Evolutionary conservation across 2,888 invertebrate genomes (phyloP).

Genomic region (Operophtera brumata): DNA sequence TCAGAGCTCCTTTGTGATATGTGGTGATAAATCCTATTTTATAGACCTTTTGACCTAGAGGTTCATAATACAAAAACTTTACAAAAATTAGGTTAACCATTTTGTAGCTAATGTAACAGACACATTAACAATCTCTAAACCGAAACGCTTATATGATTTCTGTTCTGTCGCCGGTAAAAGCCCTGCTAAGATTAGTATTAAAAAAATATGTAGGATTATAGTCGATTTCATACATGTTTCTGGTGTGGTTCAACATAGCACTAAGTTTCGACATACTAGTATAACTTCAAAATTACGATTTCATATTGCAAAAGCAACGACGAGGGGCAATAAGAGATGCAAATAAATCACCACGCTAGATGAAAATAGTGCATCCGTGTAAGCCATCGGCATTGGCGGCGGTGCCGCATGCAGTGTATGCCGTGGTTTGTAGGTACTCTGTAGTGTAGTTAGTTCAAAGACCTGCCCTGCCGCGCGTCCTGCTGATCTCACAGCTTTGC

Average conservation of each 20-base stretch:
- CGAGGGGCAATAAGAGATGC: conserved; percentile 28
- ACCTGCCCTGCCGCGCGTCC: conserved; percentile 46
- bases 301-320: conserved; percentile 9
- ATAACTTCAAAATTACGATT: conserved; percentile 6
- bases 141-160: too few species aligned
- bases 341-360: conserved; percentile 29
- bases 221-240: neutral
- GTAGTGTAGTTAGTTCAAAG: conserved; percentile 48
- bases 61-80: too few species aligned
- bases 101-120: too few species aligned
- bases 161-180: too few species aligned
- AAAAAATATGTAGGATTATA: too few species aligned
- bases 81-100: too few species aligned
- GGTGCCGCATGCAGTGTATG: neutral
- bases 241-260: too few species aligned
- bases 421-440: neutral
- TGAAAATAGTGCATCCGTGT: conserved; percentile 31
- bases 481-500: conserved; percentile 68
- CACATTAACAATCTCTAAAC: too few species aligned
- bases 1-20: too few species aligned
- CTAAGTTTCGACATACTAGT: neutral
- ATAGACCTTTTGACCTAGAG: too few species aligned
- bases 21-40: too few species aligned
- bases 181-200: too few species aligned
- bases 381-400: conserved; percentile 8